Evolutionary conservation across 35 echinoderm and acorn worm species (phyloP).

Genomic region (Strongylocentrotus purpuratus): DNA sequence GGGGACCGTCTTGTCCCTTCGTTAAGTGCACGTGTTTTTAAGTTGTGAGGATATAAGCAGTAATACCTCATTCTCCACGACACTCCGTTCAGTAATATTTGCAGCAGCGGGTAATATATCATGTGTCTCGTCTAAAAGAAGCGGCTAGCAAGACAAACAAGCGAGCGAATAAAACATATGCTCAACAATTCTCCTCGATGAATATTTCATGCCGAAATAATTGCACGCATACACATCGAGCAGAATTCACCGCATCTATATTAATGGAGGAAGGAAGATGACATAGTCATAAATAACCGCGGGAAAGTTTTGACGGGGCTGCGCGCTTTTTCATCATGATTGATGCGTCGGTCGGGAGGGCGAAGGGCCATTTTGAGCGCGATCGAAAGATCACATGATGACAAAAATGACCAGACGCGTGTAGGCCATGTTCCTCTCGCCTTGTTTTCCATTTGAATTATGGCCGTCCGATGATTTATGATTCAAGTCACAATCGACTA

Average conservation of each 20-base stretch:
- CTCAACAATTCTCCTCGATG: neutral
- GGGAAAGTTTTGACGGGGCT: neutral
- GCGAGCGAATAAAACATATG: neutral
- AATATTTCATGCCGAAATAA: slow-evolving; percentile 13
- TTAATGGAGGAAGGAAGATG: neutral
- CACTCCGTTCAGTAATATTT: neutral
- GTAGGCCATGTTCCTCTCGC: neutral
- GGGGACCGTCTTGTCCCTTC: neutral
- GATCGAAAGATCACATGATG: neutral
- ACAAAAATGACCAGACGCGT: neutral
- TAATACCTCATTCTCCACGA: neutral
- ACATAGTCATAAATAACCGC: slow-evolving; percentile 12
- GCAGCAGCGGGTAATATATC: neutral
- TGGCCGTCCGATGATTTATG: neutral
- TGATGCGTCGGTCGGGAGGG: neutral
- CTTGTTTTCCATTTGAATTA: neutral
- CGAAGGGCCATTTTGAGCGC: neutral
- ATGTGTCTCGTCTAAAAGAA: neutral
- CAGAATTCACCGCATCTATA: neutral
- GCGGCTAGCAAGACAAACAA: neutral
- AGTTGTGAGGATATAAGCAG: neutral
- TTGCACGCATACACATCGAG: neutral
- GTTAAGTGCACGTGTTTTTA: neutral
- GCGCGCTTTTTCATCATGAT: neutral
- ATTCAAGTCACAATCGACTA: neutral